phyloP scores from a whole-genome alignment of 2,113 vertebrate species.

The Xyliphius kryptos region DNA sequence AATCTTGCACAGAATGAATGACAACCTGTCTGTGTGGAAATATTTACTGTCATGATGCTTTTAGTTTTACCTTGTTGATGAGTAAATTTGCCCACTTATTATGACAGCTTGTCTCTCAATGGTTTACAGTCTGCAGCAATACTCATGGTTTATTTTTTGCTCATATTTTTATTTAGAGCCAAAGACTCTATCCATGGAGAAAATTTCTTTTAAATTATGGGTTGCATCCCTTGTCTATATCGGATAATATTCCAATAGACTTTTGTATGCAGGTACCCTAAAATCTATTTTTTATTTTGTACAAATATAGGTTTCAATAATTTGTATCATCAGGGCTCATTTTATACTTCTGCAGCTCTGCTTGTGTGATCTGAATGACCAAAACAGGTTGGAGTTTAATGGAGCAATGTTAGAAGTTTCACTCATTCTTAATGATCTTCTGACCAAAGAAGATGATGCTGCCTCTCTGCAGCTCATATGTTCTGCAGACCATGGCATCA shows the following conservation, averaged over 20 bases:
- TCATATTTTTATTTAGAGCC: neutral
- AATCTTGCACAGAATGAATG: no score
- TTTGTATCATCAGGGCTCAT: neutral
- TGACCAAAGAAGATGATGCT: no score
- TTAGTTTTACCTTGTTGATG: no score
- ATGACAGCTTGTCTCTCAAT: no score
- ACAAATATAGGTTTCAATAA: neutral
- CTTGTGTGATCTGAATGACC: constrained; percentile 12
- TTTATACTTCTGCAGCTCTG: constrained; percentile 36
- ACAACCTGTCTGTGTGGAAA: no score
- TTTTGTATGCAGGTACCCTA: constrained; percentile 57
- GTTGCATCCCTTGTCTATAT: constrained; percentile 55
- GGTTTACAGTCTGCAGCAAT: no score
- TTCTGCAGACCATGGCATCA: no score
- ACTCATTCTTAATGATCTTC: constrained; percentile 60
- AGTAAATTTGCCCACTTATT: no score
- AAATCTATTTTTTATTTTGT: neutral
- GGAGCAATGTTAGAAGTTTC: constrained; percentile 58
- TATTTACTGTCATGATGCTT: no score
- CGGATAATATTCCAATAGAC: constrained; percentile 59
- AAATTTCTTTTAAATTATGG: constrained; percentile 50
- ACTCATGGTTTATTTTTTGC: no score
- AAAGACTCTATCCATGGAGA: constrained; percentile 65
- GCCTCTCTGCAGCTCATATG: no score
- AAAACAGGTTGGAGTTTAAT: constrained; percentile 49